These are phyloP conservation scores for Pristiophorus japonicus DNA, from an alignment of 2,113 vertebrate genomes.

Conservation along the genomic window DNA sequence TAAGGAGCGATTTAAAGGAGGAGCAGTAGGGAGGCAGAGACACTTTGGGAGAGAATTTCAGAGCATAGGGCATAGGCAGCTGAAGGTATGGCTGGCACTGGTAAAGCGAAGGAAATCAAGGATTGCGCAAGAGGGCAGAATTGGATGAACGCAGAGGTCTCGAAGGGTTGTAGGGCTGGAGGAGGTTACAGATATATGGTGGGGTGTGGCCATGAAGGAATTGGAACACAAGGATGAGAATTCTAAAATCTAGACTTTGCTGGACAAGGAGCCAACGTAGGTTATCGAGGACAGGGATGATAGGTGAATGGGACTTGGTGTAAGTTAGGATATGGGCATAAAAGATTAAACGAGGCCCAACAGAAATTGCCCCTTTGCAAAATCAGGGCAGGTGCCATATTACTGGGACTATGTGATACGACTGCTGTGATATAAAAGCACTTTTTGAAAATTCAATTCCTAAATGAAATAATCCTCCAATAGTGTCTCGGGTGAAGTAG, in stretches of 20 bases:
- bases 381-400: not conserved
- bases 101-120: not conserved
- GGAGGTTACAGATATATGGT: not conserved
- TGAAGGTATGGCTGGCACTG: not conserved
- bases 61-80: not conserved
- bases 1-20: not conserved
- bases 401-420: not conserved
- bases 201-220: not conserved
- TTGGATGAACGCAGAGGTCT: not conserved
- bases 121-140: not conserved
- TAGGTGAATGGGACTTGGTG: not conserved
- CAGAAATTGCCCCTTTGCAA: not conserved
- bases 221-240: not conserved
- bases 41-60: not conserved
- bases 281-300: not conserved
- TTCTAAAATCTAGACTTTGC: not conserved
- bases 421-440: not conserved
- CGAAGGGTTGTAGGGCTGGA: not conserved
- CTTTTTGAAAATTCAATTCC: not conserved
- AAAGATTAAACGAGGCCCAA: not conserved
- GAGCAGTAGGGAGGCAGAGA: not conserved
- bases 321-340: not conserved
- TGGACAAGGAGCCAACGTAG: not conserved
- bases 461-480: not conserved
- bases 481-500: not conserved